phyloP scores from a whole-genome alignment of 2,113 vertebrate genomes.

The Atractosteus spatula region DNA sequence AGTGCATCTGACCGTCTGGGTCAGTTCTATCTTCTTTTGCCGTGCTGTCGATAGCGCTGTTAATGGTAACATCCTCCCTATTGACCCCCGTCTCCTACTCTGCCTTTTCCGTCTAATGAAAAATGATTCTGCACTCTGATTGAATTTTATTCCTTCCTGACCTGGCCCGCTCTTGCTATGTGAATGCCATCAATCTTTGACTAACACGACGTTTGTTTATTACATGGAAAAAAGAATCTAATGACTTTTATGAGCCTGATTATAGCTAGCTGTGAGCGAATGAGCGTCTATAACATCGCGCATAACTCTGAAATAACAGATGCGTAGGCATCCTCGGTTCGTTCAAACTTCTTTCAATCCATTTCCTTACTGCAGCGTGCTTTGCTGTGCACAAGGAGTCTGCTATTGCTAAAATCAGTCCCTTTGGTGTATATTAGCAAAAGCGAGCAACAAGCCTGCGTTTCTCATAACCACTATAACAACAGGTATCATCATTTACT shows the following conservation, averaged over 20 bases:
- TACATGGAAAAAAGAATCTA: constrained; percentile 72
- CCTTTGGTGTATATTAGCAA: too few relatives aligned
- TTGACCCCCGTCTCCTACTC: constrained; percentile 68
- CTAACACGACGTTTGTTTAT: constrained; percentile 94
- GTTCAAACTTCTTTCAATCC: too few relatives aligned
- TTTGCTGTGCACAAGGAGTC: too few relatives aligned
- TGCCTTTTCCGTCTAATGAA: constrained; percentile 76
- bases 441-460: too few relatives aligned
- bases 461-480: too few relatives aligned
- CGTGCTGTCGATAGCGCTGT: constrained; percentile 56
- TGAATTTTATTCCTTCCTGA: constrained; percentile 88
- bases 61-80: constrained; percentile 67
- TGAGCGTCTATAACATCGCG: not conserved
- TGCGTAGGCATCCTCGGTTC: too few relatives aligned
- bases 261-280: constrained; percentile 29
- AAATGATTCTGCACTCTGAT: constrained; percentile 79
- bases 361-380: too few relatives aligned
- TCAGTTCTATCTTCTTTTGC: constrained; percentile 36
- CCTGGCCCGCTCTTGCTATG: constrained; percentile 67
- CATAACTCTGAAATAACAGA: not conserved
- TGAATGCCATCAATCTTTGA: constrained; percentile 84
- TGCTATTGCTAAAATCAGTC: too few relatives aligned
- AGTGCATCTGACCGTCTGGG: not conserved
- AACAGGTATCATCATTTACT: too few relatives aligned
- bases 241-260: constrained; percentile 72